Evolutionary conservation across 1,140 invertebrate species (phyloP), one percentile per base, ranked within the genome.

Genomic region (Diorhabda carinulata): DNA sequence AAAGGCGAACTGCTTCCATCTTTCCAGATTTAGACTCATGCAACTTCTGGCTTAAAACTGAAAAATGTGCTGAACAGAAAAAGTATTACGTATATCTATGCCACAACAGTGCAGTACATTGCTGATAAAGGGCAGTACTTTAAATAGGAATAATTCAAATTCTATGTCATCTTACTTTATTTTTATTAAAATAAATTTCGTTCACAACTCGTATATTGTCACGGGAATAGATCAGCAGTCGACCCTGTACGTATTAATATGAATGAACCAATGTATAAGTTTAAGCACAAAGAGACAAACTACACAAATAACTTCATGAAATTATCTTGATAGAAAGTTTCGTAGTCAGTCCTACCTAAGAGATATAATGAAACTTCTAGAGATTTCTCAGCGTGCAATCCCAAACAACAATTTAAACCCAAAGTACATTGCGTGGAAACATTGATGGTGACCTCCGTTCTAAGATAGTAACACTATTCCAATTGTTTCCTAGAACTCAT

Each of bases 281-380:
- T 47, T 62, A 67, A 67, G 66, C 64, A 70, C 67, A 8, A n/a
- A 59, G 43, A 71, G 70, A 70, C 66, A 70, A 69, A 73, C 69
- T 68, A 73, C 70, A 67, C 70, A 70, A 73, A 73, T 73, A 73
- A 73, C 64, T 73, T 73, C 61, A 67, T 67, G 68, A 73, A 73
- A 73, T 73, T 73, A 73, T 73, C 72, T 73, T 70, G 72, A 73
- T 73, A 66, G 61, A 71, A 73, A 73, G 70, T 73, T 73, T 73
- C 69, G 66, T 68, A 57, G 69, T 66, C 67, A 73, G 70, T 71
- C 69, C 72, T 65, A 73, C 72, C 70, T 73, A 73, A 70, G 72
- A 71, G 72, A 73, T 73, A 69, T 73, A 73, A 73, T 73, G 70
- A 70, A 73, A 73, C 70, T 73, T 57, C 67, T 68, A 71, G 70